phyloP scores from a whole-genome alignment of 2,113 vertebrate genomes.

The Hydrolagus affinis region DNA sequence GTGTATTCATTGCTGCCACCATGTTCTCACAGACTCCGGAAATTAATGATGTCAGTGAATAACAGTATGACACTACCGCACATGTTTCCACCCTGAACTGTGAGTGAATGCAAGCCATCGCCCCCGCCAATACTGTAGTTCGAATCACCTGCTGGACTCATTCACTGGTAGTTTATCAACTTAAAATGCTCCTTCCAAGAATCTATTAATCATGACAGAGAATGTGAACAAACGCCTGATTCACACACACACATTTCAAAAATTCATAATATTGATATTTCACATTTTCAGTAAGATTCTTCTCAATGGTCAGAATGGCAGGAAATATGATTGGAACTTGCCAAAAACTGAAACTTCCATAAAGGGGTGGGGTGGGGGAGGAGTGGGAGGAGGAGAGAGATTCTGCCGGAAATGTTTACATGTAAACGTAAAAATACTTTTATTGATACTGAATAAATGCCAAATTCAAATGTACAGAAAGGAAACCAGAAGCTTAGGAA shows the following conservation, averaged over 20 bases:
- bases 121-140: not conserved
- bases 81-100: constrained; percentile 4
- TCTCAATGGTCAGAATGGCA: not conserved
- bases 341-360: not conserved
- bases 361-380: too few species aligned
- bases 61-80: not conserved
- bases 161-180: not conserved
- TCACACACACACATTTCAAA: not conserved
- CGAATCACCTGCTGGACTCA: not conserved
- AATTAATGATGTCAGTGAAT: constrained; percentile 6
- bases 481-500: too few species aligned
- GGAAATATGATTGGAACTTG: not conserved
- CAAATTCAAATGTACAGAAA: too few species aligned
- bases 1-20: not conserved
- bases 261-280: constrained; percentile 3
- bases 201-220: constrained; percentile 13
- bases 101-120: not conserved
- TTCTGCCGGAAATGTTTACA: too few species aligned
- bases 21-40: not conserved
- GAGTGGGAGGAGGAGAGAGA: too few species aligned
- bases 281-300: not conserved
- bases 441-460: too few species aligned
- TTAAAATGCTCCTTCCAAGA: not conserved
- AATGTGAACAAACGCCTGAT: not conserved
- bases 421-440: too few species aligned